Conservation (phyloP, 2,888 invertebrate species). For the Rhimphoctona megacephalus region DNA sequence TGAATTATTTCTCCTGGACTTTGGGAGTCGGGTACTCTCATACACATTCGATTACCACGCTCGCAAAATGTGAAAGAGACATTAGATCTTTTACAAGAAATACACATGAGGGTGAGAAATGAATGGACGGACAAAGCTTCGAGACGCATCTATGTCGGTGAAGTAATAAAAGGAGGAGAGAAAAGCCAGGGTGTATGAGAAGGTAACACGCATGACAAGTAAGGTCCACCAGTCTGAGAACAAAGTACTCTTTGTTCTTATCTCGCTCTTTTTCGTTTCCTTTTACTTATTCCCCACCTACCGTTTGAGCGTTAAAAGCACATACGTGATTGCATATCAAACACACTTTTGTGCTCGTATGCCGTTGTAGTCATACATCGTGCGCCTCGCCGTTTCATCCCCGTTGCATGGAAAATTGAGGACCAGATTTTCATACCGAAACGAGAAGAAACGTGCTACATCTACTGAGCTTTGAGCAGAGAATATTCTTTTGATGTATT, state of each 20-base stretch:
- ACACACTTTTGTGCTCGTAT: conserved; percentile 26
- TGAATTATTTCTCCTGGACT: background rate
- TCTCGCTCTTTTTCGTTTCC: conserved; percentile 43
- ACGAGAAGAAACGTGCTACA: background rate
- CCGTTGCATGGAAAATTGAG: conserved; percentile 15
- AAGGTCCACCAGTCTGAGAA: conserved; percentile 27
- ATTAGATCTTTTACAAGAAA: conserved; percentile 1
- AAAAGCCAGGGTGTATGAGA: conserved; percentile 29
- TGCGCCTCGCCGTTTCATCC: conserved; percentile 11
- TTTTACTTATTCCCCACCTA: conserved; percentile 31
- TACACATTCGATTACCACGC: conserved; percentile 47
- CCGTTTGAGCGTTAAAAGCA: conserved; percentile 33
- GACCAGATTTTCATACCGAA: conserved; percentile 21
- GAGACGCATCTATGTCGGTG: conserved; percentile 25
- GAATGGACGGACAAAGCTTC: conserved; percentile 27
- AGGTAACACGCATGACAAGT: conserved; percentile 20
- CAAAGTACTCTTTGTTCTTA: conserved; percentile 60
- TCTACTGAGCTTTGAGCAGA: conserved; percentile 10
- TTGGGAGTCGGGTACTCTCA: background rate
- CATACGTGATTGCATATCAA: conserved; percentile 40
- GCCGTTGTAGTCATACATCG: background rate
- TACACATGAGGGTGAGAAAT: conserved; percentile 26
- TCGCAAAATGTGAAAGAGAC: conserved; percentile 38
- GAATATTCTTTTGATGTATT: conserved; percentile 5
- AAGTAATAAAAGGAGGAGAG: conserved; percentile 15